phyloP scores from a whole-genome alignment of 2,113 vertebrate species.

The Misgurnus mizolepis region DNA sequence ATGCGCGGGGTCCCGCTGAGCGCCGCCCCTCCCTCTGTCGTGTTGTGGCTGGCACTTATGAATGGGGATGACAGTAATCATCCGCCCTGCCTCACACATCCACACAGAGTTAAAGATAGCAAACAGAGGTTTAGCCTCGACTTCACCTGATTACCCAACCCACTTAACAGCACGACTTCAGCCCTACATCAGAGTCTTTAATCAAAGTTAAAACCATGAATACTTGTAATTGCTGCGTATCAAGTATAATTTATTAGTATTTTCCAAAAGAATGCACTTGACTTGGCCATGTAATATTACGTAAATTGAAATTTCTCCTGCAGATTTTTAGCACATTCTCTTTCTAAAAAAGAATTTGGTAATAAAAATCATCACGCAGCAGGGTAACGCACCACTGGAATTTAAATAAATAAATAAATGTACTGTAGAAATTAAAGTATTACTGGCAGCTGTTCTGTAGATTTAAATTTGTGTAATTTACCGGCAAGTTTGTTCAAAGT shows the following conservation, averaged over 20 bases:
- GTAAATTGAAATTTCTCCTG: not conserved
- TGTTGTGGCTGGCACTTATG: conserved; percentile 47
- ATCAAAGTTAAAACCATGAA: conserved; percentile 38
- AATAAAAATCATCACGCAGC: not conserved
- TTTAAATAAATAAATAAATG: too few species aligned
- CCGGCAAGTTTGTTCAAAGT: too few species aligned
- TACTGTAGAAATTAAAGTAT: too few species aligned
- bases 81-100: conserved; percentile 40
- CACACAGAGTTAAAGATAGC: conserved; percentile 37
- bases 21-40: conserved; percentile 39
- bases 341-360: not conserved
- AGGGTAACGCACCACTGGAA: too few species aligned
- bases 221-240: not conserved
- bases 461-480: too few species aligned
- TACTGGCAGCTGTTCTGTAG: too few species aligned
- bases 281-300: not conserved
- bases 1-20: conserved; percentile 33
- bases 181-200: conserved; percentile 35
- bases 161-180: conserved; percentile 33
- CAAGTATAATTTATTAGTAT: not conserved
- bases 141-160: conserved; percentile 31
- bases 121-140: conserved; percentile 43
- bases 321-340: not conserved
- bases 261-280: conserved; percentile 18
- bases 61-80: conserved; percentile 53